These are phyloP conservation scores for Aspidapion aeneum DNA, from an alignment of 2,888 invertebrate species.

Conservation along the genomic window DNA sequence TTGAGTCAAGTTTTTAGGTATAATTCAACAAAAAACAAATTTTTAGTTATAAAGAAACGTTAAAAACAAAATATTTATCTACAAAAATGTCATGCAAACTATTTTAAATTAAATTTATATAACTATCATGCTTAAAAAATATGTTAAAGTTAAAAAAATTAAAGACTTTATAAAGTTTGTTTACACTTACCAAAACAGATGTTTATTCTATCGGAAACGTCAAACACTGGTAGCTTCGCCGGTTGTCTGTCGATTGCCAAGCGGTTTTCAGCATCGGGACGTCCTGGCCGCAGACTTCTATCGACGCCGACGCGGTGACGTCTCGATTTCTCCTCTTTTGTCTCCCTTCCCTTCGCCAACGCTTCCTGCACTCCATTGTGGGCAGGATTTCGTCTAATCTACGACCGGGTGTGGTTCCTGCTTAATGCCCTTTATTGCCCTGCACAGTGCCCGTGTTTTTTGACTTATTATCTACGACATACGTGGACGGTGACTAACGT, in stretches of 20 bases:
- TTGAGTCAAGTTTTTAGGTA: too few relatives aligned
- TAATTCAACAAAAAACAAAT: too few relatives aligned
- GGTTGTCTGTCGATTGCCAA: neutral
- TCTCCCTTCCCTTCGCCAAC: too few relatives aligned
- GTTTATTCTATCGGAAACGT: neutral
- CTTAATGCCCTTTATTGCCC: neutral
- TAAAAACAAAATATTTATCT: too few relatives aligned
- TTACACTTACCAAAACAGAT: slow-evolving; percentile 22
- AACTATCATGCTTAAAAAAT: too few relatives aligned
- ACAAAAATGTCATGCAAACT: too few relatives aligned
- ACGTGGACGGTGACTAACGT: slow-evolving; percentile 17
- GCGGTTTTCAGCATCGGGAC: slow-evolving; percentile 21
- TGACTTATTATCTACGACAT: neutral
- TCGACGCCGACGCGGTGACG: slow-evolving; percentile 47
- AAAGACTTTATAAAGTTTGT: too few relatives aligned
- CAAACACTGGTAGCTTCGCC: neutral
- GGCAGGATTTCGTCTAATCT: slow-evolving; percentile 53
- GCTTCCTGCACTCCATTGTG: slow-evolving; percentile 42
- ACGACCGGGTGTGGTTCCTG: slow-evolving; percentile 53
- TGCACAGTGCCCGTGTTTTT: neutral
- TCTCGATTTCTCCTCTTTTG: slow-evolving; percentile 20
- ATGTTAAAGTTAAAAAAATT: too few relatives aligned
- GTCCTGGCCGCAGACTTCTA: slow-evolving; percentile 42
- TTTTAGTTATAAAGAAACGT: too few relatives aligned
- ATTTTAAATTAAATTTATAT: too few relatives aligned